A percentile compares a stretch with the other conserved stretches of the same genome.
Conservation (phyloP, 23 tunicate genomes). For the Ascidia mentula region DNA sequence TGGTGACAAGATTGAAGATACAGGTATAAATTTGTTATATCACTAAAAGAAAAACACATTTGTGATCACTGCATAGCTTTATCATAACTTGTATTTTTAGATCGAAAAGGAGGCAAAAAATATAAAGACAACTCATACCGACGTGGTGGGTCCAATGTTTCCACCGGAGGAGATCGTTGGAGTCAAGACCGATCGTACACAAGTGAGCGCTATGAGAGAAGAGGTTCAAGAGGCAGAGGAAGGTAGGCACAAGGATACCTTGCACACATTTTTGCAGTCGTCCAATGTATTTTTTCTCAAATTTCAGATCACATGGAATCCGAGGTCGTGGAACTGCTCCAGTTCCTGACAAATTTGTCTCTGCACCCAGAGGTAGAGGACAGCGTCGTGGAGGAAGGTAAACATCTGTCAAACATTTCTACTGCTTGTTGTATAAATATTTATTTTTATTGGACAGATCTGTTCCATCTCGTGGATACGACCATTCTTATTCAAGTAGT, state of each 20-base stretch:
- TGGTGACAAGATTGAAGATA: too few species aligned
- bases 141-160: neutral
- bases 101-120: neutral
- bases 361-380: constrained; percentile 16
- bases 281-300: too few species aligned
- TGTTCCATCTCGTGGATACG: neutral
- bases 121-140: neutral
- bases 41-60: too few species aligned
- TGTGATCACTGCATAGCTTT: too few species aligned
- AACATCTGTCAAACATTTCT: neutral
- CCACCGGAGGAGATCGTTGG: neutral
- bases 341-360: neutral
- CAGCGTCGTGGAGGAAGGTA: constrained; percentile 26
- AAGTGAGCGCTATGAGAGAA: neutral
- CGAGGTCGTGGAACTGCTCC: constrained; percentile 25
- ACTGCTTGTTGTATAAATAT: neutral
- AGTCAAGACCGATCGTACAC: neutral
- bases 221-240: constrained; percentile 21
- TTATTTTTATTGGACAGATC: neutral
- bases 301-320: neutral
- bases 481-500: neutral
- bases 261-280: neutral
- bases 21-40: too few species aligned
- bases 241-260: neutral
- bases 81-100: neutral